A percentile compares a stretch with the other conserved stretches of the same genome.
Evolutionary conservation across 2,888 invertebrate species (phyloP).

Genomic region (Nomada goodeniana): DNA sequence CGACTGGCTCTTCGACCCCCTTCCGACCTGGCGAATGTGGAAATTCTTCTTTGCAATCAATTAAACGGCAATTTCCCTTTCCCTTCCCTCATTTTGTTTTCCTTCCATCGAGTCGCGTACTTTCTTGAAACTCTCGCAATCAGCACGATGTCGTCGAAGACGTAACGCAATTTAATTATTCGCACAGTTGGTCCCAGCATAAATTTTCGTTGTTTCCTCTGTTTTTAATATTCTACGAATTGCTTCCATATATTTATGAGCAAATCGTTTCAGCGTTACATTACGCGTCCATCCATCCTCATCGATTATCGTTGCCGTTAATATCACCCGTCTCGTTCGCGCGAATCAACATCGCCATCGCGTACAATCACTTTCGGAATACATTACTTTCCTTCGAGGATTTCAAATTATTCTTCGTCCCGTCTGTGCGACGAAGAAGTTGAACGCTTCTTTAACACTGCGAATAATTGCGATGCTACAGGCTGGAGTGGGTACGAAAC

Average conservation of each 20-base stretch:
- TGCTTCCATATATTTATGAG: constrained; percentile 60
- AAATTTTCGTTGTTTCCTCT: constrained; percentile 1
- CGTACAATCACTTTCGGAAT: constrained; percentile 46
- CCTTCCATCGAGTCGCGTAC: constrained; percentile 4
- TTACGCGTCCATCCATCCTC: constrained; percentile 68
- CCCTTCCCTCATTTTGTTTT: constrained; percentile 26
- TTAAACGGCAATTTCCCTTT: constrained; percentile 68
- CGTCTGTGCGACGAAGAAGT: background rate
- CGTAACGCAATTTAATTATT: background rate
- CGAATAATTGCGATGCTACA: too few relatives aligned
- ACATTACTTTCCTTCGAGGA: constrained; percentile 32
- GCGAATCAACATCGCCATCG: constrained; percentile 53
- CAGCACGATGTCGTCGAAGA: background rate
- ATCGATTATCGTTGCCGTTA: constrained; percentile 69
- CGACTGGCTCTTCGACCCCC: constrained; percentile 61
- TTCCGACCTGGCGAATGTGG: constrained; percentile 52
- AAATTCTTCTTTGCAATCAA: constrained; percentile 72
- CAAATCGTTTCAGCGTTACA: constrained; percentile 63
- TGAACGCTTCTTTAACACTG: too few relatives aligned
- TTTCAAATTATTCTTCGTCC: constrained; percentile 19
- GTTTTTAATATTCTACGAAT: background rate
- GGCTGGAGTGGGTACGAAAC: too few relatives aligned
- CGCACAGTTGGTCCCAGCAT: background rate
- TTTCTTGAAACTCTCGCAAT: background rate
- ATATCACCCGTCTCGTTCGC: constrained; percentile 58